Evolutionary conservation across 2,888 invertebrate genomes (phyloP).

Genomic region (Polyploca ridens): DNA sequence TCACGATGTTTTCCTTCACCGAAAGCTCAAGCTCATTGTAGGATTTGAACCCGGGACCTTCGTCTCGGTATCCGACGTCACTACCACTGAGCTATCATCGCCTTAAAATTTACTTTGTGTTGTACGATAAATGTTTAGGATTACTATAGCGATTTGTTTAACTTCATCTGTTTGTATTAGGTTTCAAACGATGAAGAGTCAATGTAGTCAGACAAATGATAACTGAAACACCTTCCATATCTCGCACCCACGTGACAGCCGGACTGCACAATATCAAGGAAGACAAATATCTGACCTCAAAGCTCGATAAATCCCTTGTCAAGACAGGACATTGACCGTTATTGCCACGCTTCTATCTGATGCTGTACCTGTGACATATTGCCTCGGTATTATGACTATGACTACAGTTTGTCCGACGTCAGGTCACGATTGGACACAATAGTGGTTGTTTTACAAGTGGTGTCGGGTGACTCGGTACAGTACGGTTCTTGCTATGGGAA

Average conservation of each 20-base stretch:
- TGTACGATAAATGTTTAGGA: too few species aligned
- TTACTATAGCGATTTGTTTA: neutral
- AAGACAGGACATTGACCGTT: constrained; percentile 50
- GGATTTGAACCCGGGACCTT: too few species aligned
- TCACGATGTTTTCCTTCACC: too few species aligned
- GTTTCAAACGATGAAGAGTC: neutral
- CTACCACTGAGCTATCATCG: too few species aligned
- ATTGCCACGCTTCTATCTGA: constrained; percentile 57
- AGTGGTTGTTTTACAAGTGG: constrained; percentile 12
- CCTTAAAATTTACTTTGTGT: too few species aligned
- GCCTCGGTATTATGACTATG: constrained; percentile 41
- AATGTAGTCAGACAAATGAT: constrained; percentile 1
- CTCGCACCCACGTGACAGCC: constrained; percentile 64
- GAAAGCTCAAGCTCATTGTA: too few species aligned
- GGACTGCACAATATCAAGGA: constrained; percentile 48
- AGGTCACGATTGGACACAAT: constrained; percentile 44
- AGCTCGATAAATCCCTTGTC: constrained; percentile 63
- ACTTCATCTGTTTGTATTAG: neutral
- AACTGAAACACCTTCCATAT: constrained; percentile 27
- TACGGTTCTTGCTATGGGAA: constrained; percentile 9
- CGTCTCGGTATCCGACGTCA: too few species aligned
- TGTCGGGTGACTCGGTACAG: constrained; percentile 12
- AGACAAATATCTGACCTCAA: constrained; percentile 62
- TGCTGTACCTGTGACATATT: constrained; percentile 62
- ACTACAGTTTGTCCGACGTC: constrained; percentile 22